These are phyloP conservation scores for Cordylochernes scorpioides DNA, from an alignment of 2,888 invertebrate genomes.

Conservation along the genomic window DNA sequence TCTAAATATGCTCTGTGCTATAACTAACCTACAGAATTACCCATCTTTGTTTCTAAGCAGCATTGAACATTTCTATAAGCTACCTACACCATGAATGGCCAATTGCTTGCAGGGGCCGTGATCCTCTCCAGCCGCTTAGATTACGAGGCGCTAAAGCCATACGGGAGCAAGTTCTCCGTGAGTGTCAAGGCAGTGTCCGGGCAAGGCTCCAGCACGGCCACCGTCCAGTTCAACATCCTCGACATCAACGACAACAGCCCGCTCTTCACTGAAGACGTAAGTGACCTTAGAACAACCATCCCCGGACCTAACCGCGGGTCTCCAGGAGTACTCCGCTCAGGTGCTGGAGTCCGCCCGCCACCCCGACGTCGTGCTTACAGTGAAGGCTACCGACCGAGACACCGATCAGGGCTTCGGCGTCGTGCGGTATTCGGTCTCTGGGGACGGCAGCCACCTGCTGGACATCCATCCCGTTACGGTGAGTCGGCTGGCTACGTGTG, in stretches of 20 bases:
- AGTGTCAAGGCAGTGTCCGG: constrained; percentile 24
- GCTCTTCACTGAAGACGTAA: constrained; percentile 31
- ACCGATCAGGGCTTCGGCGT: constrained; percentile 33
- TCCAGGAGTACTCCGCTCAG: constrained; percentile 37
- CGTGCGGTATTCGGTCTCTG: constrained; percentile 39
- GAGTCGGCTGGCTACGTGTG: no score
- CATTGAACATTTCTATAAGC: no score
- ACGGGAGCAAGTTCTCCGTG: no score
- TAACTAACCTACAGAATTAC: no score
- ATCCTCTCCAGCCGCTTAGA: constrained; percentile 44
- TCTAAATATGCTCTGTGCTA: no score
- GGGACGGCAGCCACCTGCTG: constrained; percentile 44
- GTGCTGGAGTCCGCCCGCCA: constrained; percentile 39
- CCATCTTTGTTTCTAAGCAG: no score
- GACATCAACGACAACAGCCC: constrained; percentile 56
- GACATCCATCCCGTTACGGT: constrained; percentile 29
- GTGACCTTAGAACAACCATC: constrained; percentile 10
- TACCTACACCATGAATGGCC: no score
- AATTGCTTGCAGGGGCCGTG: constrained; percentile 32
- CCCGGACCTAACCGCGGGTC: no score
- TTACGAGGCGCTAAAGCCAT: constrained; percentile 39
- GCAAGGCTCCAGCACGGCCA: constrained; percentile 27
- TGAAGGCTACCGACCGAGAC: constrained; percentile 38
- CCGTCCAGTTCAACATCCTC: constrained; percentile 37
- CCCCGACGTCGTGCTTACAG: constrained; percentile 36